These are phyloP conservation scores for Abscondita cerata DNA, from an alignment of 2,888 invertebrate species.

Conservation along the genomic window DNA sequence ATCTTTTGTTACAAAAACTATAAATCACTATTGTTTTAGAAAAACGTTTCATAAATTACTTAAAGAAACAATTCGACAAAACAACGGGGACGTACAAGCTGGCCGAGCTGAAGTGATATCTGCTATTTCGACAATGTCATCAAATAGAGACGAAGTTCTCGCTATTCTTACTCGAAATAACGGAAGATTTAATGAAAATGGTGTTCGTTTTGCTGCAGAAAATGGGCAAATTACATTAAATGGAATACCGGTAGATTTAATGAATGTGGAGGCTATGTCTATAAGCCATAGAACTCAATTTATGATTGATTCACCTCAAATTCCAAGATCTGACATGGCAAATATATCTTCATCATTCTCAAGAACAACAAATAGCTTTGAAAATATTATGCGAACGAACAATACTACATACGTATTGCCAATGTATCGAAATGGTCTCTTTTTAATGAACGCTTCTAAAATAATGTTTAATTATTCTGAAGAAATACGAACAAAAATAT, in stretches of 20 bases:
- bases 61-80: slow-evolving; percentile 62
- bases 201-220: slow-evolving; percentile 49
- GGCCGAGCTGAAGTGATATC: slow-evolving; percentile 65
- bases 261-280: slow-evolving; percentile 44
- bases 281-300: slow-evolving; percentile 41
- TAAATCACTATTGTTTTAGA: slow-evolving; percentile 58
- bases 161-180: slow-evolving; percentile 63
- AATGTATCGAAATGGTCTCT: not conserved
- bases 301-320: slow-evolving; percentile 35
- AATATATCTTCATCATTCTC: too few relatives aligned
- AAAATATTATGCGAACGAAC: too few relatives aligned
- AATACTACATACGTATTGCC: too few relatives aligned
- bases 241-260: slow-evolving; percentile 47
- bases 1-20: too few relatives aligned
- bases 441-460: not conserved
- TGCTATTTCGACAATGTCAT: slow-evolving; percentile 62
- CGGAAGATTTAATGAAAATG: slow-evolving; percentile 63
- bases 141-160: slow-evolving; percentile 65
- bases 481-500: slow-evolving; percentile 23
- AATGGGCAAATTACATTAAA: slow-evolving; percentile 48
- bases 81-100: slow-evolving; percentile 55
- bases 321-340: slow-evolving; percentile 11
- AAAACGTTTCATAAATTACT: slow-evolving; percentile 66
- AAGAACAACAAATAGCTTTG: too few relatives aligned
- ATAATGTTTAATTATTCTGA: slow-evolving; percentile 13